Conservation (phyloP, 2,797 vertebrate species). For the Streptopelia turtur region DNA sequence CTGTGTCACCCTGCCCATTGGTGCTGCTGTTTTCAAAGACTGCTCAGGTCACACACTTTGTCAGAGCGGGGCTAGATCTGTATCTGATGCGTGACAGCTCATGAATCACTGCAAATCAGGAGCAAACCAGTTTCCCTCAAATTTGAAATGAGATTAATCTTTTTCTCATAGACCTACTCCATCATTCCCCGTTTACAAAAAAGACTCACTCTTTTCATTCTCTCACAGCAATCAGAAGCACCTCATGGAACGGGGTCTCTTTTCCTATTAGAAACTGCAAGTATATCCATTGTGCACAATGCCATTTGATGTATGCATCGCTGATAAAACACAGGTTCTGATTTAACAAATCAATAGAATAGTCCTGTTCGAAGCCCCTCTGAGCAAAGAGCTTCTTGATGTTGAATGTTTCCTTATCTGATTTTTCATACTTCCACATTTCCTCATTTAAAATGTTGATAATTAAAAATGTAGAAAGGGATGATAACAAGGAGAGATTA, state of each 20-base stretch:
- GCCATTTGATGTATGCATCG: not conserved
- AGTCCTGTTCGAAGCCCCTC: not conserved
- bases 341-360: slow-evolving; percentile 33
- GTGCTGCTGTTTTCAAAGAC: not conserved
- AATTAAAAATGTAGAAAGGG: slow-evolving; percentile 26
- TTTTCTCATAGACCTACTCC: not conserved
- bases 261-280: not conserved
- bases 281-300: not conserved
- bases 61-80: not conserved
- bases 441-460: not conserved
- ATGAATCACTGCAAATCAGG: not conserved
- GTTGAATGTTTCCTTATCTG: slow-evolving; percentile 1
- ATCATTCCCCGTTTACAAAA: not conserved
- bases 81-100: not conserved
- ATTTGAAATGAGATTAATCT: not conserved
- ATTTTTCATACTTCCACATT: not conserved
- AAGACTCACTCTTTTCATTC: not conserved
- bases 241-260: not conserved
- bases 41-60: not conserved
- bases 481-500: slow-evolving; percentile 1
- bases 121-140: not conserved
- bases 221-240: not conserved
- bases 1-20: not conserved
- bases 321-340: slow-evolving; percentile 14
- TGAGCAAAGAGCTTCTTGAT: not conserved